Conservation (phyloP, 2,888 invertebrate species). For the Dendrolimus pini region DNA sequence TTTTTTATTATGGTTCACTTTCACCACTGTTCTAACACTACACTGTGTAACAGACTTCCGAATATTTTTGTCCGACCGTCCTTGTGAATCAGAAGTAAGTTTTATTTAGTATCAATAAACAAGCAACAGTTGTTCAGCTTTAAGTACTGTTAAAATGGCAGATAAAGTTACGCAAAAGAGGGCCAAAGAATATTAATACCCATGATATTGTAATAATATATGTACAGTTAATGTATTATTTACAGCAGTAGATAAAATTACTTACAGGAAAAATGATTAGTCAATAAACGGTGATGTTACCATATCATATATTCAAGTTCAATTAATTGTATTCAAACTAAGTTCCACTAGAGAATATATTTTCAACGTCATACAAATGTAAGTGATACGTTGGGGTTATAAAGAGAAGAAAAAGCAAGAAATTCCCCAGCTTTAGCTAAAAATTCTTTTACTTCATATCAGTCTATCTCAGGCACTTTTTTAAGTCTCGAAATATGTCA, state of each 20-base stretch:
- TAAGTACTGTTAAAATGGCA: neutral
- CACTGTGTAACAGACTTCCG: neutral
- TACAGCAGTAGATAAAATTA: neutral
- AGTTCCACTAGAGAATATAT: too few relatives aligned
- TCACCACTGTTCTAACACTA: neutral
- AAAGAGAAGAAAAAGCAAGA: too few relatives aligned
- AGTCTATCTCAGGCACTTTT: too few relatives aligned
- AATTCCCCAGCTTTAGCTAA: too few relatives aligned
- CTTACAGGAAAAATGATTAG: too few relatives aligned
- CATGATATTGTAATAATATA: neutral
- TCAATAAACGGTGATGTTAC: too few relatives aligned
- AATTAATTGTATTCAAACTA: too few relatives aligned
- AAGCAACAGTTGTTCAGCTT: neutral
- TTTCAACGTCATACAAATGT: too few relatives aligned
- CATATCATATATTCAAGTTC: too few relatives aligned
- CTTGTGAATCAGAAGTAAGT: constrained; percentile 14
- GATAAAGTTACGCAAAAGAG: neutral
- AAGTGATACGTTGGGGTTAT: too few relatives aligned
- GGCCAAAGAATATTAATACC: neutral
- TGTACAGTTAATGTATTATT: neutral
- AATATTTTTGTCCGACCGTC: neutral
- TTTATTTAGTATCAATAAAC: constrained; percentile 14
- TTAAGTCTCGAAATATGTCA: too few relatives aligned
- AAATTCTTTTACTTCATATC: too few relatives aligned
- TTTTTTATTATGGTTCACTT: neutral